Conservation (phyloP, 2,888 invertebrate genomes). For the Dasysyrphus tricinctus region DNA sequence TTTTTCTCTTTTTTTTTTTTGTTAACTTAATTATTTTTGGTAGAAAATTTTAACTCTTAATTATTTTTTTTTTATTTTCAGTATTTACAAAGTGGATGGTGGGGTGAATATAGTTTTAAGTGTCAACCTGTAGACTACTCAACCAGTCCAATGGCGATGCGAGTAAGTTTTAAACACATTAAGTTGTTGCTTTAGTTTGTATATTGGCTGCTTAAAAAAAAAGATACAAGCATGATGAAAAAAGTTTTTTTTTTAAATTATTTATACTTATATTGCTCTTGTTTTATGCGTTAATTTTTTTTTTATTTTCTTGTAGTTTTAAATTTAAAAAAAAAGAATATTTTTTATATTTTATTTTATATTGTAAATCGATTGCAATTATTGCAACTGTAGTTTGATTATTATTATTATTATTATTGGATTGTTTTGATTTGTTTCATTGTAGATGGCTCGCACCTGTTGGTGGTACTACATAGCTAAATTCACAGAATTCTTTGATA, state of each 20-base stretch:
- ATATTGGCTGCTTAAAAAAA: neutral
- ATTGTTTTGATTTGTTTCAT: conserved; percentile 77
- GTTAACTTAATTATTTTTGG: neutral
- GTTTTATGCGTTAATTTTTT: conserved; percentile 4
- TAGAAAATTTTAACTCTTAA: neutral
- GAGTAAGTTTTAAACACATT: conserved; percentile 84
- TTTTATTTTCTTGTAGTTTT: conserved; percentile 13
- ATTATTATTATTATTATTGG: conserved; percentile 58
- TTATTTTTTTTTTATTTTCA: conserved; percentile 78
- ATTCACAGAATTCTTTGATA: conserved; percentile 98
- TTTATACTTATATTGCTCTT: neutral
- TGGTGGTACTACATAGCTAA: conserved; percentile 99
- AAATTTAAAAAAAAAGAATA: neutral
- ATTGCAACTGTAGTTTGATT: conserved; percentile 51
- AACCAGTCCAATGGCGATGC: conserved; percentile 87
- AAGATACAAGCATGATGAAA: conserved; percentile 28
- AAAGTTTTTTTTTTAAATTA: conserved; percentile 23
- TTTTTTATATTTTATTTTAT: conserved; percentile 15
- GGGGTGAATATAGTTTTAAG: conserved; percentile 90
- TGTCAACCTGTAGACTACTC: conserved; percentile 96
- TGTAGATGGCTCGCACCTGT: conserved; percentile 94
- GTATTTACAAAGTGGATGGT: conserved; percentile 90
- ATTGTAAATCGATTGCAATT: conserved; percentile 48
- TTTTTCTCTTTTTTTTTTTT: too few species aligned
- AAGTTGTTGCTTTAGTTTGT: neutral